Evolutionary conservation across 2,113 vertebrate genomes (phyloP).

Genomic region (Dasyornis broadbenti): DNA sequence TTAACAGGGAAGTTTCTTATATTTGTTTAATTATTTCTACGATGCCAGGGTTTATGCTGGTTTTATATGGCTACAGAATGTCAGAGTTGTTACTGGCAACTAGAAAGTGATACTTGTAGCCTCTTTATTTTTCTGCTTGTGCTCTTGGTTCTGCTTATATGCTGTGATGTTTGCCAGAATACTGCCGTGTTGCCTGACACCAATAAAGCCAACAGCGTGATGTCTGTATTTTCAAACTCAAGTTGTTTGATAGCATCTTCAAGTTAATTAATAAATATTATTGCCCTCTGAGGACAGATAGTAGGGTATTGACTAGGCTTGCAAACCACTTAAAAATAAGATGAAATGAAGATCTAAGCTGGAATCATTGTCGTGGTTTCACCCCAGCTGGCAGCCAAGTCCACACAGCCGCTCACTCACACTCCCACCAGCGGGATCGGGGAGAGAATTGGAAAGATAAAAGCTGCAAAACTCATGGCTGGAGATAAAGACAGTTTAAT

Average conservation of each 20-base stretch:
- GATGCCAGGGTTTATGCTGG: neutral
- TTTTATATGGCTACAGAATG: neutral
- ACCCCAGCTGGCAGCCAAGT: neutral
- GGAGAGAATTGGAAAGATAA: neutral
- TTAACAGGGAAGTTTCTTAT: neutral
- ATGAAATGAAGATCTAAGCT: neutral
- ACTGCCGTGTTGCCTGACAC: neutral
- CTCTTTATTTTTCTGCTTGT: neutral
- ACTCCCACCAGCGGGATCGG: neutral
- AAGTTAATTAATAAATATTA: slow-evolving; percentile 4
- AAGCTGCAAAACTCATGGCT: neutral
- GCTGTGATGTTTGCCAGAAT: neutral
- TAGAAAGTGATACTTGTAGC: neutral
- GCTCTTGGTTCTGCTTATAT: neutral
- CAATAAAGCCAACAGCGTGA: neutral
- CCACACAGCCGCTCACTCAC: neutral
- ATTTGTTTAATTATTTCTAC: neutral
- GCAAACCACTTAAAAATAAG: neutral
- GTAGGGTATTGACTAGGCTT: neutral
- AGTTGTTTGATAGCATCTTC: neutral
- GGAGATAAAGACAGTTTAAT: neutral
- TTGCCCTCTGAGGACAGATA: neutral
- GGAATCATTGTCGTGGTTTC: neutral
- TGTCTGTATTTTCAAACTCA: neutral
- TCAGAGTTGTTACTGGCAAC: neutral